Evolutionary conservation across 37 sponge, comb jelly and placozoan species (phyloP).

Genomic region (Hormiphora californensis): DNA sequence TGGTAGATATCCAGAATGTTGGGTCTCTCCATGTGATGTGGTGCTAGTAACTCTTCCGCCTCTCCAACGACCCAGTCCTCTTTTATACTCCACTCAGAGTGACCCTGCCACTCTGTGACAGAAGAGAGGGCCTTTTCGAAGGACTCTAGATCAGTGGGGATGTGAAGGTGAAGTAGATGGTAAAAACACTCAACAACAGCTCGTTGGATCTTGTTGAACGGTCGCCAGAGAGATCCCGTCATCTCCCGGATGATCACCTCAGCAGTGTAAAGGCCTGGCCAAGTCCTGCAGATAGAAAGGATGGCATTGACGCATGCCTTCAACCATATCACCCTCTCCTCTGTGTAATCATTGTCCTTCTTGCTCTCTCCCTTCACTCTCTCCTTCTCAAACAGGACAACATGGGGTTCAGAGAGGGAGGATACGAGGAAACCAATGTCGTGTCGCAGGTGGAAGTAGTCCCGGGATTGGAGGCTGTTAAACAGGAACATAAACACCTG

Average conservation of each 20-base stretch:
- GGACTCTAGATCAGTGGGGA: slow-evolving; percentile 18
- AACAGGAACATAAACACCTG: slow-evolving; percentile 48
- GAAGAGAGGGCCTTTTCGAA: slow-evolving; percentile 45
- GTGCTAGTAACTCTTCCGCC: not conserved
- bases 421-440: slow-evolving; percentile 41
- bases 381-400: slow-evolving; percentile 37
- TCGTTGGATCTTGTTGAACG: slow-evolving; percentile 28
- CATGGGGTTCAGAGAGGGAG: slow-evolving; percentile 9
- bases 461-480: not conserved
- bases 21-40: slow-evolving; percentile 36
- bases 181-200: slow-evolving; percentile 35
- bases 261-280: slow-evolving; percentile 38
- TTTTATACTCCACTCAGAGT: slow-evolving; percentile 18
- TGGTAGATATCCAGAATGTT: slow-evolving; percentile 32
- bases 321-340: not conserved
- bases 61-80: slow-evolving; percentile 47
- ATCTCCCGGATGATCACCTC: slow-evolving; percentile 22
- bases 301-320: slow-evolving; percentile 33
- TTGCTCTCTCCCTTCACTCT: not conserved
- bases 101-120: slow-evolving; percentile 45
- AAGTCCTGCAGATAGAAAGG: slow-evolving; percentile 30
- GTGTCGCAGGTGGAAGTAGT: slow-evolving; percentile 21
- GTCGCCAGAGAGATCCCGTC: slow-evolving; percentile 6
- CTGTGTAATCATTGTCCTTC: slow-evolving; percentile 29
- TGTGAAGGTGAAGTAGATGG: slow-evolving; percentile 10